Percentiles rank a stretch among this genome's conserved stretches.
These are phyloP conservation scores for Antechinus flavipes DNA, from an alignment of 2,113 vertebrate species.

Conservation along the genomic window DNA sequence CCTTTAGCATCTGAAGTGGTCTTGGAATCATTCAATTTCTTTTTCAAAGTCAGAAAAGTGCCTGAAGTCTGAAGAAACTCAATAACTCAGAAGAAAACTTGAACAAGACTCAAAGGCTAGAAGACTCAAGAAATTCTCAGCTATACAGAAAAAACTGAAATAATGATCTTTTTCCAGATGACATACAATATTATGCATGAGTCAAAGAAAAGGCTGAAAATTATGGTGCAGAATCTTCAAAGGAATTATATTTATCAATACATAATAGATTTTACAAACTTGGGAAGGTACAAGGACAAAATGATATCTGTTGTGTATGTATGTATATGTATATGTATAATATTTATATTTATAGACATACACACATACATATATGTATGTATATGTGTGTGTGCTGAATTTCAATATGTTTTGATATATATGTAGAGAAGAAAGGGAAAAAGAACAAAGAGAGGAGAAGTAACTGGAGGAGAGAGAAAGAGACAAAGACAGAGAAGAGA, in stretches of 20 bases:
- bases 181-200: not conserved
- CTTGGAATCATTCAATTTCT: not conserved
- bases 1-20: not conserved
- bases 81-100: not conserved
- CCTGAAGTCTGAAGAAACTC: not conserved
- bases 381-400: too few relatives aligned
- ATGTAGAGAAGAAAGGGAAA: not conserved
- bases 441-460: not conserved
- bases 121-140: not conserved
- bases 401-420: too few relatives aligned
- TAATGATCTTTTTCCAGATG: not conserved
- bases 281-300: not conserved
- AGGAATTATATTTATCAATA: not conserved
- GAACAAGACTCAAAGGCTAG: not conserved
- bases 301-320: not conserved
- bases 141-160: not conserved
- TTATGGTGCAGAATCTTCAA: not conserved
- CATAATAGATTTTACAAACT: not conserved
- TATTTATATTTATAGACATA: too few relatives aligned
- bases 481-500: not conserved
- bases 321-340: too few relatives aligned
- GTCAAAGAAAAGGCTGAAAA: not conserved
- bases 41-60: not conserved
- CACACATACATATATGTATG: too few relatives aligned
- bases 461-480: not conserved